Evolutionary conservation across 1,140 invertebrate species (phyloP), one percentile per base, ranked within the genome.

Genomic region (Melipona quadrifasciata): DNA sequence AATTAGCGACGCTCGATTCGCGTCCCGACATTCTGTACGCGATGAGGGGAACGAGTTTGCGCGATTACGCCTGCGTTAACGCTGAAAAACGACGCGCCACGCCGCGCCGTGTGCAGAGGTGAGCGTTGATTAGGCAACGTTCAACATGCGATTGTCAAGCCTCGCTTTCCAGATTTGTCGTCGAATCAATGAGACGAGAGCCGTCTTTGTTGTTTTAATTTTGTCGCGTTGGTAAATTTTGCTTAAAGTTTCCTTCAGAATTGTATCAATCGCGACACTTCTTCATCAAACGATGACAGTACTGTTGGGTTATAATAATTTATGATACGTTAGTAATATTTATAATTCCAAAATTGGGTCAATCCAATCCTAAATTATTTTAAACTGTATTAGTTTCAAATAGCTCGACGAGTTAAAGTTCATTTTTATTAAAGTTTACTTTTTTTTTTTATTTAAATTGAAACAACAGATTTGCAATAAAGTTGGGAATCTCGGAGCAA

Each of bases 1-100:
- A 91, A 91, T 91, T 91, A 91, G 87, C 71, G 82, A 89, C 84
- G 85, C 85, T 80, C 79, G 82, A 90, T 91, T 80, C 86, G 70
- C 68, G 82, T 82, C 47, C 85, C 47, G 74, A 74, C 73, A 64
- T 86, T 86, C 68, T 67, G 65, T 76, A 80, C 78, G 81, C 80
- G 64, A 83, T 68, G 57, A 64, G 31, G 65, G 71, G 74, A 86
- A 89, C 87, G 84, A 88, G 84, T 73, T 82, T 71, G 57, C 85
- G 55, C 76, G 81, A 89, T 89, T 89, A 82, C 78, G 85, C 81
- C 58, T 57, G 80, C 77, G 80, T 86, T 57, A 78, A 85, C 61
- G 72, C 14, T 74, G 64, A 76, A 86, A 86, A 89, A 88, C 58
- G 82, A 84, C 51, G 39, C 39, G 39, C 39, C 39, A 6, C 39